These are phyloP conservation scores for Drosophila setifemur DNA, from an alignment of 1,140 invertebrate genomes.

Conservation along the genomic window DNA sequence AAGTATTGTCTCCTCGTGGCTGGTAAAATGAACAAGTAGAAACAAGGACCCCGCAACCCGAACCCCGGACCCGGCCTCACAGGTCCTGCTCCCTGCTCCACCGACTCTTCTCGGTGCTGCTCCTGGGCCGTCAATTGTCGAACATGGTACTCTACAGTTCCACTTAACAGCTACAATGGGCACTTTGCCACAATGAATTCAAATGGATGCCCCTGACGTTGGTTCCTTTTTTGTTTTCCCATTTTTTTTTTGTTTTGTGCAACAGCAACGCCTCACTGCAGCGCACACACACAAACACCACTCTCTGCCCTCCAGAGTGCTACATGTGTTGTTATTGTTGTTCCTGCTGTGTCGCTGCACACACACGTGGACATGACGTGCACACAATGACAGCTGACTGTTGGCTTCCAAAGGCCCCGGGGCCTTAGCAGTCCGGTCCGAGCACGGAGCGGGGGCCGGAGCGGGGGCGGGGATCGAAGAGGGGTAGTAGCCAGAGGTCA, in stretches of 20 bases:
- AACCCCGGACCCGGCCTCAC: too few relatives aligned
- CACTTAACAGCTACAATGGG: conserved; percentile 82
- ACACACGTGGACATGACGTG: conserved; percentile 72
- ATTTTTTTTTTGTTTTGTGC: conserved; percentile 7
- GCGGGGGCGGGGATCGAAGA: not conserved
- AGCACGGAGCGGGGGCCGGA: conserved; percentile 32
- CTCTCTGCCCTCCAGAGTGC: conserved; percentile 3
- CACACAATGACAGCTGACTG: conserved; percentile 80
- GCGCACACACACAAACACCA: conserved; percentile 3
- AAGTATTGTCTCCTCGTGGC: conserved; percentile 81
- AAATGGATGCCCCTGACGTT: conserved; percentile 76
- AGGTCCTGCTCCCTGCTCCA: conserved; percentile 6
- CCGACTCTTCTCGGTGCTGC: conserved; percentile 2
- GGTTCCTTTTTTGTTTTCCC: conserved; percentile 33
- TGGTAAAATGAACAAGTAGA: conserved; percentile 79
- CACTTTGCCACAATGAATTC: conserved; percentile 81
- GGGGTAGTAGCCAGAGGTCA: not conserved
- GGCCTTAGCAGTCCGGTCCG: conserved; percentile 57
- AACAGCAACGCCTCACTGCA: conserved; percentile 4
- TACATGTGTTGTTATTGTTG: conserved; percentile 60
- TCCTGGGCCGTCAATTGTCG: conserved; percentile 77
- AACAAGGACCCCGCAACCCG: conserved; percentile 71
- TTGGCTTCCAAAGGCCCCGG: conserved; percentile 76
- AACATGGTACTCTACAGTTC: conserved; percentile 81
- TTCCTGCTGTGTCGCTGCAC: conserved; percentile 51